These are phyloP conservation scores for Podargus strigoides DNA, from an alignment of 2,797 vertebrate species.

Conservation along the genomic window DNA sequence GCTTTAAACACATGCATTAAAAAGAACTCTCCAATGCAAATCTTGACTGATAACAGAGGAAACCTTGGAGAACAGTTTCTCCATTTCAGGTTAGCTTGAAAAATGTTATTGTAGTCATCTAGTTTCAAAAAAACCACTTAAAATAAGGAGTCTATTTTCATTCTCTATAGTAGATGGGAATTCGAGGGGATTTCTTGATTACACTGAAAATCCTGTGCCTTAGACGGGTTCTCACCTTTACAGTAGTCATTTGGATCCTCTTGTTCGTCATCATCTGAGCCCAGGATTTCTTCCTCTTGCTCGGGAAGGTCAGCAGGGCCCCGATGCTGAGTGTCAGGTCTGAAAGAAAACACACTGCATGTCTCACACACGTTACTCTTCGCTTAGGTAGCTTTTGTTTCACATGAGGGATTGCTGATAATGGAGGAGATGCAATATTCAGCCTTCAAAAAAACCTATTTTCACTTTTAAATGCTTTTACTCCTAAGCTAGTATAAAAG, in stretches of 20 bases:
- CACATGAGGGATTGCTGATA: background rate
- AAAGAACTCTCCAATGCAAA: background rate
- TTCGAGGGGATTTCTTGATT: background rate
- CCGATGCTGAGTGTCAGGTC: slow-evolving; percentile 87
- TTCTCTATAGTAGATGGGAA: background rate
- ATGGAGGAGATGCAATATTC: background rate
- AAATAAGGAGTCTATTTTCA: background rate
- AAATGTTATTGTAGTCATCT: no score
- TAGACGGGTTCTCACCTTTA: slow-evolving; percentile 77
- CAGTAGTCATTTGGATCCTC: slow-evolving; percentile 98
- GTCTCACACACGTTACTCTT: background rate
- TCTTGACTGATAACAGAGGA: background rate
- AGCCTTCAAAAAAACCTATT: background rate
- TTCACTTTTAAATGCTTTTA: background rate
- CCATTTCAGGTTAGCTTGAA: no score
- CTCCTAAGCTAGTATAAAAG: background rate
- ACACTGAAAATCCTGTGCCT: background rate
- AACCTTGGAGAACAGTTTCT: background rate
- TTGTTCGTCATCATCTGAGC: slow-evolving; percentile 96
- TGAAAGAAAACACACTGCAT: slow-evolving; percentile 59
- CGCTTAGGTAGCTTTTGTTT: background rate
- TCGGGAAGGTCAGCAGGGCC: slow-evolving; percentile 82
- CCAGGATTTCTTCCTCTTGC: slow-evolving; percentile 90
- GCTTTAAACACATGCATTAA: background rate
- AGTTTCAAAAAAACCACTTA: background rate